phyloP scores from a whole-genome alignment of 2,888 invertebrate genomes.

The Philaethria dido region DNA sequence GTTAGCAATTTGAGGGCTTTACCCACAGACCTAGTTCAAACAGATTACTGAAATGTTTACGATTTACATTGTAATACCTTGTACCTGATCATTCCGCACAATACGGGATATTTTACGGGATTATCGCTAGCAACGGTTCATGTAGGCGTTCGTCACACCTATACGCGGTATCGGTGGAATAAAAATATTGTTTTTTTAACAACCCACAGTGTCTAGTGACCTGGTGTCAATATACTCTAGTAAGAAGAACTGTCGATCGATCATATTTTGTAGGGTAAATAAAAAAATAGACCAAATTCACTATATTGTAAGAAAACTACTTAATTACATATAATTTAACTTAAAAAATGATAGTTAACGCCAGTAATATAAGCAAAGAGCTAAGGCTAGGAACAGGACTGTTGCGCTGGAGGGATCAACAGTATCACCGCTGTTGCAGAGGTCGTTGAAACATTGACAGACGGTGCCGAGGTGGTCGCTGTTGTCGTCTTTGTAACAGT shows the following conservation, averaged over 20 bases:
- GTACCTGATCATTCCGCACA: not conserved
- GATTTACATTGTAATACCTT: constrained; percentile 4
- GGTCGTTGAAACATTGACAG: constrained; percentile 85
- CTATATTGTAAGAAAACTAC: not conserved
- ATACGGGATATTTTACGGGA: not conserved
- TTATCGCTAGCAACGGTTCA: not conserved
- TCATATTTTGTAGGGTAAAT: not conserved
- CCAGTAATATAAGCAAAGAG: constrained; percentile 51
- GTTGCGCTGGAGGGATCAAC: constrained; percentile 50
- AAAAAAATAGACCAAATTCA: not conserved
- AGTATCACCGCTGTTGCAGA: constrained; percentile 79
- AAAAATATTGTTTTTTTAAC: not conserved
- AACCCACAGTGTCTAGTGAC: not conserved
- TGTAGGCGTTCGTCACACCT: constrained; percentile 5
- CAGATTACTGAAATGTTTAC: constrained; percentile 15
- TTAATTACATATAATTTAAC: not conserved
- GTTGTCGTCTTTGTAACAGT: constrained; percentile 84
- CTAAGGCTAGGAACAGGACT: constrained; percentile 53
- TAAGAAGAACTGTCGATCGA: not conserved
- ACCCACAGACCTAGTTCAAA: constrained; percentile 27
- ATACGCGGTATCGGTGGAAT: not conserved
- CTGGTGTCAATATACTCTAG: not conserved
- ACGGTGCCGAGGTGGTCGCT: constrained; percentile 84
- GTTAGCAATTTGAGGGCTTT: constrained; percentile 25
- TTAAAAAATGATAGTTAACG: not conserved